phyloP scores from a whole-genome alignment of 2,888 invertebrate genomes.

The Anodontia alba region DNA sequence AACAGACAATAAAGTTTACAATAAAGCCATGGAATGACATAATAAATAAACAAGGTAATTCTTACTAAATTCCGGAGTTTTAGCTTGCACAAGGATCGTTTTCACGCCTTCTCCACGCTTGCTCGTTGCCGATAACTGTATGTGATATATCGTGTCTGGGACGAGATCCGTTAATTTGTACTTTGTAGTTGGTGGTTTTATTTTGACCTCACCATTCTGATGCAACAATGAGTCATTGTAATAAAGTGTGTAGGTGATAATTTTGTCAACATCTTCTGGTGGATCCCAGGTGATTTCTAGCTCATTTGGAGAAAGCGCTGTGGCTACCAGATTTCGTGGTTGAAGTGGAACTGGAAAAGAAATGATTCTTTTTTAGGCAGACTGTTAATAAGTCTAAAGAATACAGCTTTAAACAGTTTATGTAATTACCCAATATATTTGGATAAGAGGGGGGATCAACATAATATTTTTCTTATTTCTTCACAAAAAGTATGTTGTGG shows the following conservation, averaged over 20 bases:
- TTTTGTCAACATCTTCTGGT: slow-evolving; percentile 93
- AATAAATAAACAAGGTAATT: slow-evolving; percentile 15
- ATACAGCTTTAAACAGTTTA: not conserved
- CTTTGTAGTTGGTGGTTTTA: slow-evolving; percentile 74
- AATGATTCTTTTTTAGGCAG: too few species aligned
- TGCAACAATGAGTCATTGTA: slow-evolving; percentile 89
- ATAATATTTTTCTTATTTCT: too few species aligned
- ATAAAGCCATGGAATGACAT: slow-evolving; percentile 13
- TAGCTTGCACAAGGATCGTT: slow-evolving; percentile 96
- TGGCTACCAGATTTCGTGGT: slow-evolving; percentile 93
- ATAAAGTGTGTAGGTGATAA: slow-evolving; percentile 97
- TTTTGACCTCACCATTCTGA: slow-evolving; percentile 77
- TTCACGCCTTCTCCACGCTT: slow-evolving; percentile 96
- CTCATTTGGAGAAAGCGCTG: slow-evolving; percentile 90
- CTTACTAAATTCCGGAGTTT: slow-evolving; percentile 99
- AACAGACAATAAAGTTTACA: slow-evolving; percentile 8
- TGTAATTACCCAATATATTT: not conserved
- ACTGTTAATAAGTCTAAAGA: not conserved
- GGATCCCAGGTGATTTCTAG: slow-evolving; percentile 96
- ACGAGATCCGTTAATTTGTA: slow-evolving; percentile 96
- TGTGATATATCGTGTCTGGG: slow-evolving; percentile 98
- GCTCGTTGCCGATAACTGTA: slow-evolving; percentile 97
- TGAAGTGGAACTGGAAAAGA: slow-evolving; percentile 94
- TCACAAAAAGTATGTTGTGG: too few species aligned
- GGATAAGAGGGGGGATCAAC: too few species aligned